Evolutionary conservation across 2,888 invertebrate species (phyloP).

Genomic region (Limnephilus lunatus): DNA sequence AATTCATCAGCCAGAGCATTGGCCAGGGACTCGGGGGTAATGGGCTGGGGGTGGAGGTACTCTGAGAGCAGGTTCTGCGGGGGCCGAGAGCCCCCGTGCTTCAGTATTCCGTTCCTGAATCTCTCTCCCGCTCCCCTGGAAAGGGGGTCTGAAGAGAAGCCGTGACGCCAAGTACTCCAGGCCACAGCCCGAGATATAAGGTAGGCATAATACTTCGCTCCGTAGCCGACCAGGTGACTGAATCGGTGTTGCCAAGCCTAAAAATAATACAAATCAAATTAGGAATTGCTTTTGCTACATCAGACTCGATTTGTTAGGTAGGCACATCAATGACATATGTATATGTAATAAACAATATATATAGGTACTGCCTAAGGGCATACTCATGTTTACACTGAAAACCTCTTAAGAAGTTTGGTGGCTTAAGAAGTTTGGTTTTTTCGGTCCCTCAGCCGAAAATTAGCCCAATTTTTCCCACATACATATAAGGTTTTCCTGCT

Average conservation of each 20-base stretch:
- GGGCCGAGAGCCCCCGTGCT: constrained; percentile 92
- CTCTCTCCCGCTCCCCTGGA: constrained; percentile 86
- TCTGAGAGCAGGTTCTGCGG: constrained; percentile 87
- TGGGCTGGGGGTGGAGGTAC: constrained; percentile 84
- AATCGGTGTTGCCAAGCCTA: constrained; percentile 97
- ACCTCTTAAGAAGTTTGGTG: too few relatives aligned
- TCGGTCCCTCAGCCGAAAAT: too few relatives aligned
- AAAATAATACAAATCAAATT: constrained; percentile 57
- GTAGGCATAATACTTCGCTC: constrained; percentile 99
- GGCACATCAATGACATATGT: too few relatives aligned
- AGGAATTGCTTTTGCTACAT: background rate
- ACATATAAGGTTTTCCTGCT: too few relatives aligned
- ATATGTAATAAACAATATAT: too few relatives aligned
- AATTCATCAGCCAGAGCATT: constrained; percentile 87
- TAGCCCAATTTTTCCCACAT: too few relatives aligned
- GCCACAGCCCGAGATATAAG: constrained; percentile 95
- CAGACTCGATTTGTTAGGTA: background rate
- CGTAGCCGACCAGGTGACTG: constrained; percentile 97
- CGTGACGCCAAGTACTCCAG: constrained; percentile 93
- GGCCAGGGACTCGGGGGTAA: constrained; percentile 87
- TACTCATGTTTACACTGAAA: too few relatives aligned
- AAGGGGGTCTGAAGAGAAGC: constrained; percentile 89
- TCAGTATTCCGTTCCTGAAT: constrained; percentile 86
- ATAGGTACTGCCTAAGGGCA: too few relatives aligned
- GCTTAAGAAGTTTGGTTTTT: too few relatives aligned